Percentiles rank a stretch among this genome's conserved stretches.
Evolutionary conservation across 2,797 vertebrate genomes (phyloP).

Genomic region (Anguilla marmorata): DNA sequence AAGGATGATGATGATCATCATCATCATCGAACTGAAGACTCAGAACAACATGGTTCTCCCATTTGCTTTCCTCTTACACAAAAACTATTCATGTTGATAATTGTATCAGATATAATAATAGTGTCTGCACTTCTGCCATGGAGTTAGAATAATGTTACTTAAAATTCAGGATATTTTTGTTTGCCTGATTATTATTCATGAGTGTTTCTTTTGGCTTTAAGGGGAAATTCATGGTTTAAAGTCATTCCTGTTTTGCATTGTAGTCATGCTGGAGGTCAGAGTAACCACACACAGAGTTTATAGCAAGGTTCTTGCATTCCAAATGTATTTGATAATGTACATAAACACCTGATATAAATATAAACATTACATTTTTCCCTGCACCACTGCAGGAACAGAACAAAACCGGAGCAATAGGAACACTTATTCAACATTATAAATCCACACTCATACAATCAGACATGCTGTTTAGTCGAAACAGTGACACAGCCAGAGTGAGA

Average conservation of each 20-base stretch:
- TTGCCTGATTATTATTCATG: neutral
- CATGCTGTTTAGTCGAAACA: slow-evolving; percentile 27
- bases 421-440: slow-evolving; percentile 22
- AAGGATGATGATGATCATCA: neutral
- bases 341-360: slow-evolving; percentile 39
- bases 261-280: neutral
- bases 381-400: slow-evolving; percentile 31
- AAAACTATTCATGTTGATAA: neutral
- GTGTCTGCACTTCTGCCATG: neutral
- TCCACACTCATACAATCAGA: slow-evolving; percentile 28
- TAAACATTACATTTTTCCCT: slow-evolving; percentile 28
- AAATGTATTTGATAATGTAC: slow-evolving; percentile 30
- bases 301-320: slow-evolving; percentile 21
- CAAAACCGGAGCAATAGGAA: slow-evolving; percentile 21
- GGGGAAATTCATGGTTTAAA: neutral
- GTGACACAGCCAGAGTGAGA: slow-evolving; percentile 26
- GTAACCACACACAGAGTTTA: slow-evolving; percentile 9
- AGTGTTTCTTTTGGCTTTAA: neutral
- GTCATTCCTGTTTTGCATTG: neutral
- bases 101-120: neutral
- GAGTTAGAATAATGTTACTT: neutral
- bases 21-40: neutral
- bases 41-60: neutral
- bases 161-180: neutral
- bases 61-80: neutral